phyloP scores from a whole-genome alignment of 2,888 invertebrate genomes.

The Quadroppia sp. region DNA sequence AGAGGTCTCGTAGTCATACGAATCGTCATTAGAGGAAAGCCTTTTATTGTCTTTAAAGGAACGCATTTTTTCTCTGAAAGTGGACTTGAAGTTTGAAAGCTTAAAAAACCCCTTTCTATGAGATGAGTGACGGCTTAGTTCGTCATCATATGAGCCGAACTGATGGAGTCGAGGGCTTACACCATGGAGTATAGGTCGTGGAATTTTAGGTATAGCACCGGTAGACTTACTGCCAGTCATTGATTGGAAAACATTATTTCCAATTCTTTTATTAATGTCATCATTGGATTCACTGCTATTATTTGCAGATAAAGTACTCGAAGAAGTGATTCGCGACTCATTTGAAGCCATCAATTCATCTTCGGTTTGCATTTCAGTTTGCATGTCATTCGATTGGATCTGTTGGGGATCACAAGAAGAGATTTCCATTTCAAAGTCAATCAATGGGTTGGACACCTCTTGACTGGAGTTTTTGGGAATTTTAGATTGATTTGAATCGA shows the following conservation, averaged over 20 bases:
- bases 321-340: conserved; percentile 56
- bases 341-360: conserved; percentile 28
- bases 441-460: conserved; percentile 32
- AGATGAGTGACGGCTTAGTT: conserved; percentile 55
- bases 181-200: conserved; percentile 62
- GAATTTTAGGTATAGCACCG: conserved; percentile 84
- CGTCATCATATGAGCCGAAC: conserved; percentile 23
- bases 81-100: conserved; percentile 62
- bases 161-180: conserved; percentile 59
- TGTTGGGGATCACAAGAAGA: conserved; percentile 30
- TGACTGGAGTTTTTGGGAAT: neutral
- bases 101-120: conserved; percentile 66
- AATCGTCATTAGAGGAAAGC: conserved; percentile 3
- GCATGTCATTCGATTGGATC: neutral
- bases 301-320: conserved; percentile 57
- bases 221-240: conserved; percentile 46
- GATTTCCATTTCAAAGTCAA: conserved; percentile 45
- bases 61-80: conserved; percentile 55
- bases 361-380: conserved; percentile 43
- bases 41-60: conserved; percentile 41
- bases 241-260: neutral
- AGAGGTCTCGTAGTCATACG: neutral
- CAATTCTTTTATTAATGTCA: conserved; percentile 35
- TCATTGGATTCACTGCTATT: conserved; percentile 37
- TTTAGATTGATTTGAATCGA: conserved; percentile 44